Conservation (phyloP, 2,113 vertebrate genomes). For the Mohoua ochrocephala region DNA sequence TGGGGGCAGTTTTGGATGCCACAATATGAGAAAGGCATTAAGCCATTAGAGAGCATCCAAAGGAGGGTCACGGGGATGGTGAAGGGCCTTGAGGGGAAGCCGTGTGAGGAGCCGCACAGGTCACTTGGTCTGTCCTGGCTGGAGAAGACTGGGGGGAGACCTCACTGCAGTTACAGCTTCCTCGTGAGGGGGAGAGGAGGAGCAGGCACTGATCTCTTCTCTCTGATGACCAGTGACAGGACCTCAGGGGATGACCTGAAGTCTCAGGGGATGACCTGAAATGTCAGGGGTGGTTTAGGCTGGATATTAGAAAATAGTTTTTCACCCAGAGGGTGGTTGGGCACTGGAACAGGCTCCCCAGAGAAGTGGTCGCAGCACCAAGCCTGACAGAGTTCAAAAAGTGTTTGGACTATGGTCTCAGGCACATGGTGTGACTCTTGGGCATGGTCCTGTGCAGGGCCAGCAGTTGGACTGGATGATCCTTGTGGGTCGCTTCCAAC, state of each 20-base stretch:
- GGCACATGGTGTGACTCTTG: not conserved
- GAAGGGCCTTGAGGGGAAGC: not conserved
- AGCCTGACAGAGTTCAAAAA: not conserved
- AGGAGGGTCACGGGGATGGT: accelerated
- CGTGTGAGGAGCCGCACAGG: accelerated
- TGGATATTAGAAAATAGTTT: accelerated
- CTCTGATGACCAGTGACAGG: not conserved
- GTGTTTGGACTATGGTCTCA: not conserved
- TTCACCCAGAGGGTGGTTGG: not conserved
- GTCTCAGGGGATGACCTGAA: not conserved
- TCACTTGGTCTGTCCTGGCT: not conserved
- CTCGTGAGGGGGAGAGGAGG: accelerated
- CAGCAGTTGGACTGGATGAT: not conserved
- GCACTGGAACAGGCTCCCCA: not conserved
- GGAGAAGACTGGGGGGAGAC: not conserved
- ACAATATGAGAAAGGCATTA: accelerated
- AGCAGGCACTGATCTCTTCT: not conserved
- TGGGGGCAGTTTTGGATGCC: not conserved
- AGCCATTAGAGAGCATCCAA: accelerated
- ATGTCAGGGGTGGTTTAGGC: not conserved
- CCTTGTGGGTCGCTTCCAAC: not conserved
- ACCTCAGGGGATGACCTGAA: not conserved
- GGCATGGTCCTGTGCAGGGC: not conserved
- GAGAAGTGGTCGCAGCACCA: not conserved
- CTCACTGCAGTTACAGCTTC: not conserved